A percentile compares a stretch with the other conserved stretches of the same genome.
Conservation (phyloP, 1,140 invertebrate species). For the Akabosia matsudoensis region DNA sequence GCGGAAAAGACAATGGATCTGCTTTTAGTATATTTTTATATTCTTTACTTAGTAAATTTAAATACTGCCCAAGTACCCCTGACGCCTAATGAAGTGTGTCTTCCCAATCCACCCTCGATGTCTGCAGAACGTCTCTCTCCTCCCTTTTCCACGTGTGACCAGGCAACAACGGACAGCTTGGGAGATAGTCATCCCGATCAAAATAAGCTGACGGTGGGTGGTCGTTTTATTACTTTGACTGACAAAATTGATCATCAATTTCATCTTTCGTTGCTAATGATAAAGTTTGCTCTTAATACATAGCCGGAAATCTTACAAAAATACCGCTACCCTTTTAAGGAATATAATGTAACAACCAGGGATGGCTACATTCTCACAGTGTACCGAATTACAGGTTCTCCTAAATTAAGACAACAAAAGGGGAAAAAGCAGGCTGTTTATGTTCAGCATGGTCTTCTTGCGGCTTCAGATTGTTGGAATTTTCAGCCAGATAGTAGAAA, state of each 20-base stretch:
- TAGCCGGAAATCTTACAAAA: background rate
- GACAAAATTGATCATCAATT: too few relatives aligned
- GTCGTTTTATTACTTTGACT: too few relatives aligned
- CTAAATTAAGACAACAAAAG: background rate
- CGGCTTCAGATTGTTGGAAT: background rate
- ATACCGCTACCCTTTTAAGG: background rate
- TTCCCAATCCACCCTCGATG: too few relatives aligned
- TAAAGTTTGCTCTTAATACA: too few relatives aligned
- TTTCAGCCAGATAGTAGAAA: conserved; percentile 11
- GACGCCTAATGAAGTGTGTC: too few relatives aligned
- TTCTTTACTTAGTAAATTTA: too few relatives aligned
- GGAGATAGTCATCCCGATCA: background rate
- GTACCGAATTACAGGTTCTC: background rate
- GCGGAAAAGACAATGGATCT: too few relatives aligned
- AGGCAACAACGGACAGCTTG: too few relatives aligned
- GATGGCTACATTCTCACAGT: background rate
- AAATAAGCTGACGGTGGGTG: background rate
- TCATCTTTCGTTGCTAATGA: background rate
- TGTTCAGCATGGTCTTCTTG: background rate
- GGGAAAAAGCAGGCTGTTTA: background rate
- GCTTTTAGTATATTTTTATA: too few relatives aligned
- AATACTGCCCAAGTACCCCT: too few relatives aligned
- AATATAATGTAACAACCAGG: background rate
- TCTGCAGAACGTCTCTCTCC: too few relatives aligned
- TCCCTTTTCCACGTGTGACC: too few relatives aligned